Conservation (phyloP, 1,140 invertebrate genomes). For the Phymorhynchus buccinoides region DNA sequence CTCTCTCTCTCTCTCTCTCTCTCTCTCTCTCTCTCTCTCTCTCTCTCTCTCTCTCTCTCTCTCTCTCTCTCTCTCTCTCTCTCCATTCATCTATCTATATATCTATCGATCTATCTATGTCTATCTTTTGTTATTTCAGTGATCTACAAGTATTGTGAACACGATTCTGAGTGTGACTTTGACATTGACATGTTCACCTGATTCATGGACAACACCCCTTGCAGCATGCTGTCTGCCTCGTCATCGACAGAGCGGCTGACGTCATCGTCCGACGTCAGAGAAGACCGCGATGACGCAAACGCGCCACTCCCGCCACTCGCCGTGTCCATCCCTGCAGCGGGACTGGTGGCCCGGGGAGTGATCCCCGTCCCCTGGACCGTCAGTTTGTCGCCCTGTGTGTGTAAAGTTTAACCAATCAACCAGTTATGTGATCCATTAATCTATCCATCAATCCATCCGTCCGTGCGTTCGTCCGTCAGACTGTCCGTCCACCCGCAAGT, state of each 20-base stretch:
- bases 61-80: too few species aligned
- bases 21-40: too few species aligned
- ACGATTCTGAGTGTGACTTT: too few species aligned
- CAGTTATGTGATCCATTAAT: not conserved
- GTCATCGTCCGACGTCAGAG: conserved; percentile 33
- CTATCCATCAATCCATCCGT: too few species aligned
- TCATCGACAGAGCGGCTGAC: conserved; percentile 5
- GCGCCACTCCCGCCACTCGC: not conserved
- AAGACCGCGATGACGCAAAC: not conserved
- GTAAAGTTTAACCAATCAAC: conserved; percentile 10
- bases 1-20: too few species aligned
- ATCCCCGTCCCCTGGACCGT: conserved; percentile 41
- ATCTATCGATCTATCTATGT: too few species aligned
- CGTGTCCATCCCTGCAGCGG: not conserved
- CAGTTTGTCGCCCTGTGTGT: conserved; percentile 29
- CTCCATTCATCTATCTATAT: too few species aligned
- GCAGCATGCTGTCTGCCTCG: conserved; percentile 46
- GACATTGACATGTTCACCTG: too few species aligned
- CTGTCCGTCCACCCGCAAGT: not conserved
- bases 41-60: too few species aligned
- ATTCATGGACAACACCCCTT: conserved; percentile 48
- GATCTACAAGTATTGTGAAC: too few species aligned
- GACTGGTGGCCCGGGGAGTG: conserved; percentile 33
- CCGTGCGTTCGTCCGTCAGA: not conserved
- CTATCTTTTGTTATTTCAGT: too few species aligned